Evolutionary conservation across 2,888 invertebrate species (phyloP).

Genomic region (Pyralis farinalis): DNA sequence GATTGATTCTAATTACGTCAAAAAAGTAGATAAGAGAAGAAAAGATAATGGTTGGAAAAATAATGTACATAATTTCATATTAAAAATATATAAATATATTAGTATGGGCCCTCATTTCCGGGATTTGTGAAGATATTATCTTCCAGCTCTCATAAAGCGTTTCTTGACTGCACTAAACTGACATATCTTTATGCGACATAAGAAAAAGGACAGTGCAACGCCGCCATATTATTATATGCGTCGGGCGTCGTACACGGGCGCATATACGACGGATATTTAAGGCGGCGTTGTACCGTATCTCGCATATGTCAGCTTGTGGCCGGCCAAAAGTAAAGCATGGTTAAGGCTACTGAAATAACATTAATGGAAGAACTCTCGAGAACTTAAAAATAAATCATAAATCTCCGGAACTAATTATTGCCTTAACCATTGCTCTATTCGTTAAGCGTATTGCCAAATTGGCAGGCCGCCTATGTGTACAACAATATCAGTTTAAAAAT

Average conservation of each 20-base stretch:
- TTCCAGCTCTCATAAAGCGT: constrained; percentile 18
- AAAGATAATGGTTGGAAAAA: constrained; percentile 24
- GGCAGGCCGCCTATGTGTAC: constrained; percentile 43
- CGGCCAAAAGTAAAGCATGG: too few species aligned
- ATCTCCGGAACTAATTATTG: constrained; percentile 26
- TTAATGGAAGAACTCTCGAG: constrained; percentile 63
- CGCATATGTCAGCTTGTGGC: too few species aligned
- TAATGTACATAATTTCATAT: constrained; percentile 34
- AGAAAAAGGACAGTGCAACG: too few species aligned
- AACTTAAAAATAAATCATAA: constrained; percentile 57
- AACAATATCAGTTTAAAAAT: constrained; percentile 28
- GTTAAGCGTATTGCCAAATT: constrained; percentile 39
- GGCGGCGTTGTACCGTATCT: too few species aligned
- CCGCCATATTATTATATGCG: too few species aligned
- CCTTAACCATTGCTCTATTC: constrained; percentile 43
- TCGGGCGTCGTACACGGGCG: too few species aligned
- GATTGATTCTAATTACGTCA: constrained; percentile 3
- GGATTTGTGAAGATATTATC: constrained; percentile 27
- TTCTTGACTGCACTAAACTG: too few species aligned
- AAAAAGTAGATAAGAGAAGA: constrained; percentile 27
- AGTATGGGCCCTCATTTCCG: constrained; percentile 49
- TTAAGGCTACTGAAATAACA: constrained; percentile 44
- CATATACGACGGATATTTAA: too few species aligned
- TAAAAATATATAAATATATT: constrained; percentile 45
- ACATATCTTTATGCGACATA: too few species aligned